Conservation (phyloP, 2,888 invertebrate genomes). For the Drosophila melanocephala region DNA sequence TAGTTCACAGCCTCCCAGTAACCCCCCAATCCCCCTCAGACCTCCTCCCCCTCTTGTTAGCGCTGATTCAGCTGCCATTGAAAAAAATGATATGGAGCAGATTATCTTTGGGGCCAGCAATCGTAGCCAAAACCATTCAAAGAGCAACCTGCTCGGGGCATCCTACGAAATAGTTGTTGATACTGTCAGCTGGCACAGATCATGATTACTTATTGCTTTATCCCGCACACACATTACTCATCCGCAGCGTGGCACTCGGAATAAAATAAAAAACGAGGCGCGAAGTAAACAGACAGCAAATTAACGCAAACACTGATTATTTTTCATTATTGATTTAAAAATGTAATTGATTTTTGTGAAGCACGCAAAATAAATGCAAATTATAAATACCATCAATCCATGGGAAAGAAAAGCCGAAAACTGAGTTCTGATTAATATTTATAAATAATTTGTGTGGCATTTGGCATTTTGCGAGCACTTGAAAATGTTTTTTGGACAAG, state of each 20-base stretch:
- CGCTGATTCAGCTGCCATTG: constrained; percentile 52
- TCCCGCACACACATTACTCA: constrained; percentile 70
- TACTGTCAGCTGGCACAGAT: constrained; percentile 58
- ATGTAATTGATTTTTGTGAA: constrained; percentile 25
- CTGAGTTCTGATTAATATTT: constrained; percentile 43
- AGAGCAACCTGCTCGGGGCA: constrained; percentile 22
- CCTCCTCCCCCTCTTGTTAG: not conserved
- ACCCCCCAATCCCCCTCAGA: not conserved
- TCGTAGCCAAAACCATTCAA: constrained; percentile 36
- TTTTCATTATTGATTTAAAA: constrained; percentile 2
- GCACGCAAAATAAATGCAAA: constrained; percentile 12
- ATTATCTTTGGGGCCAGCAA: constrained; percentile 45
- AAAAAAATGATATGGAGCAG: constrained; percentile 29
- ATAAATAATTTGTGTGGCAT: constrained; percentile 39
- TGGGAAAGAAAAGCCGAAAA: not conserved
- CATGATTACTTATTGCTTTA: constrained; percentile 55
- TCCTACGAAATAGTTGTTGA: constrained; percentile 36
- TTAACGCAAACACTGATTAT: constrained; percentile 10
- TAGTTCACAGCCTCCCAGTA: constrained; percentile 27
- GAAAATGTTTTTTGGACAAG: constrained; percentile 22
- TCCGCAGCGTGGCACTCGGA: constrained; percentile 72
- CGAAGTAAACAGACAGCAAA: constrained; percentile 42
- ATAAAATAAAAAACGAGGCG: constrained; percentile 28
- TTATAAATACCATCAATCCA: constrained; percentile 47
- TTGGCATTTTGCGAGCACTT: constrained; percentile 36